Base-by-base conservation (phyloP, 1,140 invertebrate genomes). In the Drosophila varians region DNA sequence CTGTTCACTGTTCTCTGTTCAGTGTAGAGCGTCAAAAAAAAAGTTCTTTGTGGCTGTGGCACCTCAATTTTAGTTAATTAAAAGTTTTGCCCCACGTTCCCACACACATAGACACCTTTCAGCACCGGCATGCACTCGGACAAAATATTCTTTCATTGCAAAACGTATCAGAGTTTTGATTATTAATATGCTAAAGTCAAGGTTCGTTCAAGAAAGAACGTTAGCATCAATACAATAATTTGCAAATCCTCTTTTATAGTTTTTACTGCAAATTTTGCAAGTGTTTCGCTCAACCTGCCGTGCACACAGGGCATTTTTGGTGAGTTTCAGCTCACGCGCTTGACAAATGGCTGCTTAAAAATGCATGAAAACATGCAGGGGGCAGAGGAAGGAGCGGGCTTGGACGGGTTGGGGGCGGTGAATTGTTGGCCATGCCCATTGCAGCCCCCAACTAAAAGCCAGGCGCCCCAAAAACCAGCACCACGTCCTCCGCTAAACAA, bases 291-390 rank as follows among this genome's bases (percentile, higher is more conserved):
- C 64, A 56, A 14, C 19, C 3, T 18, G 8, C 19, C 16, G 23
- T 36, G 31, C 19, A 40, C 43, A 51, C 19, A 49, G 23, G 49
- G 53, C 55, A 66, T 69, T 68, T 76, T 73, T 19, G 36, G 46
- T 45, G 40, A 66, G 64, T 53, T 31, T 31, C 16, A 53, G 47
- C 16, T 76, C 47, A 71, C 77, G 51, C 77, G 72, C 66, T 80
- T 80, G 57, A 82, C 74, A 82, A 82, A 83, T 77, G 78, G 61
- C 74, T 77, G 61, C 49, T 83, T 83, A 82, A 82, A 83, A 82
- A 77, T 77, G 68, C 77, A 82, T 82, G 77, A 77, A 74, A 70
- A 60, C 54, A 40, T 55, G 54, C 61, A 47, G 23, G 18, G 68
- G 0, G n/a, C n/a, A 11, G 18, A 19, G 9, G 34, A 14, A 31